These are phyloP conservation scores for Pelodytes ibericus DNA, from an alignment of 2,797 vertebrate genomes.

Conservation along the genomic window DNA sequence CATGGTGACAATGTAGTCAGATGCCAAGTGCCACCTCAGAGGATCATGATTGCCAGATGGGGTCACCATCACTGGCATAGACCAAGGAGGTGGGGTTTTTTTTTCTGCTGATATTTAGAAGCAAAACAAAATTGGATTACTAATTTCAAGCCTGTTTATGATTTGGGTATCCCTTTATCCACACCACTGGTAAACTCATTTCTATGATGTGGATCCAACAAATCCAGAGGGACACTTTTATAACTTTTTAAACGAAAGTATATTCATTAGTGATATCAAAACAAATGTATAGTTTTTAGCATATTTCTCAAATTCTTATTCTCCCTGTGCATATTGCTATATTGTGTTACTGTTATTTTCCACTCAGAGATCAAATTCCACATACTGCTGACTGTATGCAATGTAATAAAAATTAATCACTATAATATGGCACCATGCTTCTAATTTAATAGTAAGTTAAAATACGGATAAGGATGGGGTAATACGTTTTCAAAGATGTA, in stretches of 20 bases:
- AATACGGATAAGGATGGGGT: slow-evolving; percentile 50
- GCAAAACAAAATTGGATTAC: too few relatives aligned
- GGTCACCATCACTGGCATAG: too few relatives aligned
- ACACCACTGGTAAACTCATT: too few relatives aligned
- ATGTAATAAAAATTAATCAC: slow-evolving; percentile 55
- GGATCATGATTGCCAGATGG: too few relatives aligned
- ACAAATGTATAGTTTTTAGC: slow-evolving; percentile 20
- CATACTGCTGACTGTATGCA: slow-evolving; percentile 42
- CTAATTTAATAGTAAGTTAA: slow-evolving; percentile 54
- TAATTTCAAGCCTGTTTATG: too few relatives aligned
- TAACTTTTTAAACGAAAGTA: background rate
- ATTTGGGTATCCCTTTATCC: too few relatives aligned
- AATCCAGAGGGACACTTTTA: background rate
- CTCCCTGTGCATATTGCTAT: slow-evolving; percentile 2
- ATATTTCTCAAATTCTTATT: background rate
- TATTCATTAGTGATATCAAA: background rate
- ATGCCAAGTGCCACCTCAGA: too few relatives aligned
- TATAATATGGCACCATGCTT: slow-evolving; percentile 36
- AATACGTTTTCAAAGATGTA: slow-evolving; percentile 56
- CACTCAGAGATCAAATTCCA: slow-evolving; percentile 54
- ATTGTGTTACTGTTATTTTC: slow-evolving; percentile 44
- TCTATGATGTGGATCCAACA: too few relatives aligned
- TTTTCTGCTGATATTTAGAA: too few relatives aligned
- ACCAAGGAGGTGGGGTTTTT: too few relatives aligned
- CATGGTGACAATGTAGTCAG: too few relatives aligned